Percentiles rank a stretch among this genome's conserved stretches.
Evolutionary conservation across 37 sponge, comb jelly and placozoan genomes (phyloP).

Genomic region (Axinella damicornis): DNA sequence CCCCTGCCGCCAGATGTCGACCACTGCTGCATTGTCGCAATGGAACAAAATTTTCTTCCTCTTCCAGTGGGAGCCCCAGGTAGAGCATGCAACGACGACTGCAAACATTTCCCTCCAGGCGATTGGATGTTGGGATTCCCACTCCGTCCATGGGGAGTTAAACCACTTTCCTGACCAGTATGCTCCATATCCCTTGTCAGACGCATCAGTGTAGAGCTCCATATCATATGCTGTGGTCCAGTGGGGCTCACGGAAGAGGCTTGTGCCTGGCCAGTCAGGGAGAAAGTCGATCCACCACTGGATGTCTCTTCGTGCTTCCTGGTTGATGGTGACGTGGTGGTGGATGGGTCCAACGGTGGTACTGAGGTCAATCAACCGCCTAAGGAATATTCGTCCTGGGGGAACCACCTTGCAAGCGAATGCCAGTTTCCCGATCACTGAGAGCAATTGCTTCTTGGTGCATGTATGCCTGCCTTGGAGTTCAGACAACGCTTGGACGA

Average conservation of each 20-base stretch:
- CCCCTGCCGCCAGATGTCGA: not conserved
- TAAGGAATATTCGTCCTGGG: constrained; percentile 40
- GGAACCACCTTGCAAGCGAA: constrained; percentile 41
- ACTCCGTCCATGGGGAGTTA: constrained; percentile 16
- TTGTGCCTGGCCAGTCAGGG: constrained; percentile 42
- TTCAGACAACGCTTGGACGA: not conserved
- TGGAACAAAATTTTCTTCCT: constrained; percentile 1
- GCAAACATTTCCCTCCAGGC: constrained; percentile 22
- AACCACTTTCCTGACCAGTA: constrained; percentile 36
- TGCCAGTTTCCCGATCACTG: constrained; percentile 35
- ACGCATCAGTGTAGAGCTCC: constrained; percentile 58
- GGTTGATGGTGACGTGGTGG: constrained; percentile 25
- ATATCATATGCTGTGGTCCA: constrained; percentile 9
- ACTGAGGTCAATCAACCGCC: constrained; percentile 41
- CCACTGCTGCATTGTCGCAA: constrained; percentile 41
- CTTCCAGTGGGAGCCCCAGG: constrained; percentile 19
- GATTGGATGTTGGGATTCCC: not conserved
- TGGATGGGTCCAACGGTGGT: constrained; percentile 1
- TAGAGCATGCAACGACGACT: constrained; percentile 9
- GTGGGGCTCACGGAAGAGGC: not conserved
- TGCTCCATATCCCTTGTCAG: constrained; percentile 43
- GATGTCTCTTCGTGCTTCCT: constrained; percentile 42
- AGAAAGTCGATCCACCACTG: constrained; percentile 61
- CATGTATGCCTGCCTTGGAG: not conserved
- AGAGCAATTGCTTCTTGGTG: constrained; percentile 42